These are phyloP conservation scores for Tenebrio molitor DNA, from an alignment of 1,140 invertebrate species.

Conservation along the genomic window DNA sequence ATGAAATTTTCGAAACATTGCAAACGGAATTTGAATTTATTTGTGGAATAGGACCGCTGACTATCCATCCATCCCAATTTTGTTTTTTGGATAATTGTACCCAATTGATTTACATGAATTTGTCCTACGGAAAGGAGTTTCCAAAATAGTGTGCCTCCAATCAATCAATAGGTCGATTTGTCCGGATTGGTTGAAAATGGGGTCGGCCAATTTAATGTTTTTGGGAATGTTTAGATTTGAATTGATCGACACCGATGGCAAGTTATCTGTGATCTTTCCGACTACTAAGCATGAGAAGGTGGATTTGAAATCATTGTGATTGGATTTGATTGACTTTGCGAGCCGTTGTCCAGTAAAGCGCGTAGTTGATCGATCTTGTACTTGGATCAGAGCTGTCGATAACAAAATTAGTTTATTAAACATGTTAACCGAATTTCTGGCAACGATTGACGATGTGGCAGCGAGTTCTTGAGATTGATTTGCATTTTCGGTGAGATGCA, in stretches of 20 bases:
- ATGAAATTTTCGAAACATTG: no score
- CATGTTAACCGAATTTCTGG: no score
- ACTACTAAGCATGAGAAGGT: not conserved
- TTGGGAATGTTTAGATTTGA: not conserved
- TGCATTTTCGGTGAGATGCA: no score
- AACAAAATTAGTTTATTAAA: not conserved
- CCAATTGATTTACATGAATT: no score
- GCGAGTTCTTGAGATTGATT: not conserved
- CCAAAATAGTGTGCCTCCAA: no score
- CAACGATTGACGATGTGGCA: not conserved
- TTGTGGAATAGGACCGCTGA: no score
- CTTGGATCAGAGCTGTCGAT: not conserved
- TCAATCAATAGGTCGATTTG: constrained; percentile 54
- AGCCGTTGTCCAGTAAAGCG: constrained; percentile 3
- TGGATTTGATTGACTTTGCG: not conserved
- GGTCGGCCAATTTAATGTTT: no score
- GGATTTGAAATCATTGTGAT: not conserved
- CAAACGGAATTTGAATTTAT: no score
- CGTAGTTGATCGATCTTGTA: not conserved
- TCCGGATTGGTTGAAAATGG: constrained; percentile 51
- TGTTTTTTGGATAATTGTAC: no score
- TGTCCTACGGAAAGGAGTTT: no score
- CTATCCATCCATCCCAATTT: no score
- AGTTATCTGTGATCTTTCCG: not conserved
- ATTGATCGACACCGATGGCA: not conserved